These are phyloP conservation scores for Etheostoma cragini DNA, from an alignment of 2,113 vertebrate species.

Conservation along the genomic window DNA sequence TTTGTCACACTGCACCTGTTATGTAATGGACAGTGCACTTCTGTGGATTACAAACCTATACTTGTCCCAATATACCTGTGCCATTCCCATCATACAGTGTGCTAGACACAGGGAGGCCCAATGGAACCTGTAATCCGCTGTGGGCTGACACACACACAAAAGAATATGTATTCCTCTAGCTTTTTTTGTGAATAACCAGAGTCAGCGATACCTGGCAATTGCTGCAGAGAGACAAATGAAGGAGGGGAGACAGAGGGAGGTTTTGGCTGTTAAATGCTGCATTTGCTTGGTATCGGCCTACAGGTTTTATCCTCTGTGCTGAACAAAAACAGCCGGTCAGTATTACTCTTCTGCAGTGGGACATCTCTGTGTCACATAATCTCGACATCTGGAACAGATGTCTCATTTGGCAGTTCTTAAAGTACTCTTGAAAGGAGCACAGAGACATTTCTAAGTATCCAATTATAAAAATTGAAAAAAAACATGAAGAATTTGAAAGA, in stretches of 20 bases:
- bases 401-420: conserved; percentile 37
- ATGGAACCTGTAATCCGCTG: conserved; percentile 18
- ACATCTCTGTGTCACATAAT: conserved; percentile 28
- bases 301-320: conserved; percentile 48
- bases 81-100: conserved; percentile 14
- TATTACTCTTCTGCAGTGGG: conserved; percentile 24
- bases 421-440: conserved; percentile 15
- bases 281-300: conserved; percentile 26
- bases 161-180: conserved; percentile 45
- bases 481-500: conserved; percentile 38
- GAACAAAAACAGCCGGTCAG: conserved; percentile 28
- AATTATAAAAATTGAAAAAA: conserved; percentile 9
- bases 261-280: conserved; percentile 57
- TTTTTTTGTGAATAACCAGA: conserved; percentile 49
- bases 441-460: conserved; percentile 36
- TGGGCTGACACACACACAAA: conserved; percentile 27
- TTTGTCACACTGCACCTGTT: conserved; percentile 15
- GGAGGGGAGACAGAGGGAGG: conserved; percentile 36
- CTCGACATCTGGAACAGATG: conserved; percentile 34
- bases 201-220: conserved; percentile 53
- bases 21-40: conserved; percentile 5
- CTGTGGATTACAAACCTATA: conserved; percentile 8
- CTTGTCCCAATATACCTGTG: conserved; percentile 2
- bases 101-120: conserved; percentile 19
- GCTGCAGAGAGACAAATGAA: conserved; percentile 35